These are phyloP conservation scores for Mesitornis unicolor DNA, from an alignment of 2,113 vertebrate species.

Conservation along the genomic window DNA sequence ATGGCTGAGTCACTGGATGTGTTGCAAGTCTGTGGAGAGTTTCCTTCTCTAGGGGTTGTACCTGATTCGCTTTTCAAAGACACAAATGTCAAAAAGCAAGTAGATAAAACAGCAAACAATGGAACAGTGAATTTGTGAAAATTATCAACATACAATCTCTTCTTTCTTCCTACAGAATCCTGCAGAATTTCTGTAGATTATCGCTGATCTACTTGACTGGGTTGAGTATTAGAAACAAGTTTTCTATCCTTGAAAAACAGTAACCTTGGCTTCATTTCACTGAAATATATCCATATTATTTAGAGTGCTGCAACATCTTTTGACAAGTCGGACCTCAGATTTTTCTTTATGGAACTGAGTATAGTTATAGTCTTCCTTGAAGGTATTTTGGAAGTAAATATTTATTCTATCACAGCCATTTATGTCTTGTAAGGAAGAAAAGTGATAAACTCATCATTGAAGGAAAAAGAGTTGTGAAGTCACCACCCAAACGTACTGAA, in stretches of 20 bases:
- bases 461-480: background rate
- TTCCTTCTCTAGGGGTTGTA: background rate
- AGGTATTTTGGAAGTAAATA: constrained; percentile 14
- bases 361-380: background rate
- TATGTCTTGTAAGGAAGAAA: background rate
- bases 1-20: background rate
- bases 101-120: fast-evolving
- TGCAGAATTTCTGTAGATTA: background rate
- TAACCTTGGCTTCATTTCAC: background rate
- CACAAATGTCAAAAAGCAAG: background rate
- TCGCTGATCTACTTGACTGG: background rate
- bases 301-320: background rate
- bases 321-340: background rate
- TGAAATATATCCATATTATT: background rate
- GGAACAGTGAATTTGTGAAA: background rate
- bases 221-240: background rate
- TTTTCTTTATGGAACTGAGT: background rate
- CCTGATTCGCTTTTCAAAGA: background rate
- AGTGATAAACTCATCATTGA: background rate
- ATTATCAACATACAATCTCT: background rate
- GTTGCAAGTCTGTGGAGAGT: background rate
- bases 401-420: background rate
- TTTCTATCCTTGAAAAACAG: background rate
- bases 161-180: background rate
- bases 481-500: background rate